These are phyloP conservation scores for Eudorcas thomsonii DNA, from an alignment of 2,113 vertebrate genomes.

Conservation along the genomic window DNA sequence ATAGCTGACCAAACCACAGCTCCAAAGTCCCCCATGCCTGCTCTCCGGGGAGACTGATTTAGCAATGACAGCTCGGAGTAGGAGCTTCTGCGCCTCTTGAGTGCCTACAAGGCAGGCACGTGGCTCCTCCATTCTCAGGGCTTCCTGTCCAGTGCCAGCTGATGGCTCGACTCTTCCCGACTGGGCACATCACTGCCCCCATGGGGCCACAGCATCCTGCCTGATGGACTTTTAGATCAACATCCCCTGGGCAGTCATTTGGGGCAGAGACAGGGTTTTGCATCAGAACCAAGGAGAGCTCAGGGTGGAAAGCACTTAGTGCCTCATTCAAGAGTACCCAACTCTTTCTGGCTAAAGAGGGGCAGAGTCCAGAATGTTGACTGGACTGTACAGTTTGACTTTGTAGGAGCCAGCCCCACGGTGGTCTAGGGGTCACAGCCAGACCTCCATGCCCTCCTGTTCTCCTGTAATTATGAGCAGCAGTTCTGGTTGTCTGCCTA, in stretches of 20 bases:
- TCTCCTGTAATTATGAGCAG: background rate
- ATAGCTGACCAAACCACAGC: background rate
- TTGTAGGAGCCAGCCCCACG: background rate
- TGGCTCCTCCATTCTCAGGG: accelerated
- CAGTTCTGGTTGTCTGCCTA: background rate
- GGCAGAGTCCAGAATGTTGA: background rate
- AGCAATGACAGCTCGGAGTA: accelerated
- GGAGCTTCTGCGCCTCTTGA: background rate
- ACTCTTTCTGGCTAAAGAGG: background rate
- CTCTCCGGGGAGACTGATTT: background rate
- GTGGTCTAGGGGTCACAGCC: background rate
- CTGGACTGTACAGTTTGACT: background rate
- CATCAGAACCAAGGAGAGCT: background rate
- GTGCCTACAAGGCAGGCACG: background rate
- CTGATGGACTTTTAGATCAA: background rate
- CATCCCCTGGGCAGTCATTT: background rate
- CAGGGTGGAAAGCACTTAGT: background rate
- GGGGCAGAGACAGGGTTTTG: background rate
- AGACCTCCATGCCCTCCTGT: background rate
- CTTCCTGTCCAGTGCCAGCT: background rate
- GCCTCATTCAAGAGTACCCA: background rate
- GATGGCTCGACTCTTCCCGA: background rate
- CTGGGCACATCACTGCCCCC: background rate
- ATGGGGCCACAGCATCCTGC: accelerated
- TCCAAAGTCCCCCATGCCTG: background rate